Evolutionary conservation across 2,797 vertebrate genomes (phyloP), one percentile per base, ranked within the genome.

Genomic region (Rhinichthys osculus): DNA sequence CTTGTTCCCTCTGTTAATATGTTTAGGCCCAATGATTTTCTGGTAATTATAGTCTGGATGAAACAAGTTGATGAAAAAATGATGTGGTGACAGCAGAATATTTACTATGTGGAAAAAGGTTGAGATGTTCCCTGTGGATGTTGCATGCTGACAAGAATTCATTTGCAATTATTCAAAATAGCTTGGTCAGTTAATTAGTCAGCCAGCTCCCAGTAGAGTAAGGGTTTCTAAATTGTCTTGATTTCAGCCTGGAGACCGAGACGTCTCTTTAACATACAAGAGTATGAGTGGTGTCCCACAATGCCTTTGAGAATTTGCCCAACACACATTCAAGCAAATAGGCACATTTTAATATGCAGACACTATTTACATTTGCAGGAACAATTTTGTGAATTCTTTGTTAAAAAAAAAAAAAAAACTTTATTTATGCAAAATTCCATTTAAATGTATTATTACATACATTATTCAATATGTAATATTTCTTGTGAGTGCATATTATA

Each of bases 151-250:
- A 50, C 66, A 5, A 83, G 6, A 78, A 52, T 83, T 77, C 0
- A 50, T 47, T 38, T 59, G 67, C 17, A 77, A 38, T 62, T 78
- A 82, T 78, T 57, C 40, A 27, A 33, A 54, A 86, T 66, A 81
- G 50, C 59, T 40, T 40, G 30, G 42, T 73, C 69, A 70, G 79
- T 70, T 82, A 50, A 71, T 35, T 69, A 82, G 79, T 38, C n/a
- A 30, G 44, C 44, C 47, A 30, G 70, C 3, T 74, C 54, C 74
- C 64, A 3, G 47, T n/a, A 83, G 57, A 35, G 40, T 27, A 42
- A 67, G n/a, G 52, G 27, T 27, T 40, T 30, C 35, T 27, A 27
- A 71, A 17, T 44, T 13, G 23, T 71, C 42, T 62, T 54, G 19
- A 33, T 81, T 44, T 59, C 5, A 7, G 7, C 50, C 17, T 47